Evolutionary conservation across 2,797 vertebrate species (phyloP).

Genomic region (Cephalopachus bancanus): DNA sequence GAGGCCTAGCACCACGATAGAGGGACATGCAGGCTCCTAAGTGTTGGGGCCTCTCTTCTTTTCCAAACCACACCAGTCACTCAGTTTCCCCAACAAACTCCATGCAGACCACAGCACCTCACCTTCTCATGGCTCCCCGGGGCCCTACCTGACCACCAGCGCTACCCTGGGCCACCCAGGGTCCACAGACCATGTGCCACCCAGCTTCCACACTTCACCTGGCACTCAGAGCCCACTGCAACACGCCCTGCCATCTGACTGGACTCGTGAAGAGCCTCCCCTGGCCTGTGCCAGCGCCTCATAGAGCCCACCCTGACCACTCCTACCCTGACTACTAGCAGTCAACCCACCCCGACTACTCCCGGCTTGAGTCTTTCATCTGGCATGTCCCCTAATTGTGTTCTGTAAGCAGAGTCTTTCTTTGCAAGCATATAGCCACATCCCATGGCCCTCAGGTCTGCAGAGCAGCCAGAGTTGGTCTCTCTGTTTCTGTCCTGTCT

Average conservation of each 20-base stretch:
- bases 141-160: too few species aligned
- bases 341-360: too few species aligned
- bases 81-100: background rate
- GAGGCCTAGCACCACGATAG: background rate
- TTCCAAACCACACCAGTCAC: background rate
- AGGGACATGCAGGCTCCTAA: background rate
- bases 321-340: background rate
- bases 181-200: background rate
- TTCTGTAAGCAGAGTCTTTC: background rate
- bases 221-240: background rate
- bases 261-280: background rate
- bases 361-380: background rate
- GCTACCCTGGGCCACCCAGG: background rate
- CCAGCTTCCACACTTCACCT: background rate
- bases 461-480: background rate
- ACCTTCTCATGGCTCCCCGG: background rate
- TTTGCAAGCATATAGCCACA: background rate
- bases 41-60: background rate
- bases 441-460: accelerated
- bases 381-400: too few species aligned
- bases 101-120: accelerated
- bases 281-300: background rate
- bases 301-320: too few species aligned
- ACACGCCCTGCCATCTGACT: background rate
- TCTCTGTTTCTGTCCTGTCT: background rate